A percentile compares a stretch with the other conserved stretches of the same genome.
These are phyloP conservation scores for Apodemus speciosus DNA, from an alignment of 2,113 vertebrate species.

Conservation along the genomic window DNA sequence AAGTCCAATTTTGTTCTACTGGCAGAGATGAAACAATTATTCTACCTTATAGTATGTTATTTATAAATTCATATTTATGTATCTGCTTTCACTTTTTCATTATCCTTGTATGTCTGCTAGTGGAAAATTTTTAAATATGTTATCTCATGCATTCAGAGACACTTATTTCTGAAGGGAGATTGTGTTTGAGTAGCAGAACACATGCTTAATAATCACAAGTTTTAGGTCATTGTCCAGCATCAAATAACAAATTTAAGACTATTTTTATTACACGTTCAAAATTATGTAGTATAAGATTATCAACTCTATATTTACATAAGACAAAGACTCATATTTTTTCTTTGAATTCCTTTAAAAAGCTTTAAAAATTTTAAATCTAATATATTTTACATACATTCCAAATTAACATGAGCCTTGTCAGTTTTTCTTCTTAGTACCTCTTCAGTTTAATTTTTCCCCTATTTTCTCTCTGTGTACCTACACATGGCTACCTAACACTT, in stretches of 20 bases:
- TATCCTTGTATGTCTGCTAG: not conserved
- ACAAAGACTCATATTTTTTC: not conserved
- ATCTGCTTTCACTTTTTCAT: not conserved
- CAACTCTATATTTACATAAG: not conserved
- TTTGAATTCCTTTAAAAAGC: constrained; percentile 14
- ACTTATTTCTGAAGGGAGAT: not conserved
- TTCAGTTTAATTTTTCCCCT: not conserved
- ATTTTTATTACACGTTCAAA: not conserved
- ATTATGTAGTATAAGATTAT: not conserved
- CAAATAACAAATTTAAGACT: not conserved
- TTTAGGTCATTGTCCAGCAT: not conserved
- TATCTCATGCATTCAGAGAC: not conserved
- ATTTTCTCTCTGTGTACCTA: not conserved
- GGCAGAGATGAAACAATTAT: not conserved
- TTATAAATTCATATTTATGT: constrained; percentile 16
- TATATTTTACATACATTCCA: constrained; percentile 27
- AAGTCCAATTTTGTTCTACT: not conserved
- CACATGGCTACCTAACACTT: not conserved
- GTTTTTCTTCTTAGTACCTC: constrained; percentile 21
- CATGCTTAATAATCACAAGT: not conserved
- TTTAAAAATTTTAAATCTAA: not conserved
- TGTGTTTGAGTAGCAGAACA: not conserved
- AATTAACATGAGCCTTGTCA: not conserved
- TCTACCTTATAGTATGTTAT: not conserved
- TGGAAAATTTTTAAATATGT: not conserved